Base-by-base conservation (phyloP, 2,113 vertebrate genomes). In the Jacana jacana region DNA sequence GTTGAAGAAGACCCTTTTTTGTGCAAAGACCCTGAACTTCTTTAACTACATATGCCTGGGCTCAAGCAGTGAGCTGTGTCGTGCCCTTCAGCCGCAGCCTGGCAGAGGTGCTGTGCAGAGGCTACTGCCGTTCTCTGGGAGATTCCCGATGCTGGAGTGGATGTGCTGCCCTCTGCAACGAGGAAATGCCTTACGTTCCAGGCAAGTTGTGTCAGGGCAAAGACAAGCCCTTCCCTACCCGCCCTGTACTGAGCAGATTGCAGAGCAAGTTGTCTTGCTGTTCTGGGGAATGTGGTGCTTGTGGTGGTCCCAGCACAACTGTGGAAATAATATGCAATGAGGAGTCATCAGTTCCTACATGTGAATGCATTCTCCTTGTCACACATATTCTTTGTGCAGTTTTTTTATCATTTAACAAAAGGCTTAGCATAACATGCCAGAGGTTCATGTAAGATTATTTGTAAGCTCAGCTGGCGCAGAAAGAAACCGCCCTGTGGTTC, bases 351-450 rank as follows among this genome's bases (percentile, higher is more conserved):
- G 25, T 57, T 58, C 22, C 17, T 25, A 37, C 27, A 5, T 24
- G 16, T 27, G 13, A 27, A 73, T 27, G 7, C 15, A 14, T 86
- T 64, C 27, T 61, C 48, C 13, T n/a, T 55, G 40, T 40, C 57
- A 19, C 14, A n/a, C 3, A 1, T 10, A 12, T 1, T 5, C 1
- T 33, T 25, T 48, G 24, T 8, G 2, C 17, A 30, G n/a, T n/a
- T n/a, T n/a, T n/a, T n/a, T n/a, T n/a, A 37, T 30, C 5, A 8
- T 35, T 76, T 16, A 49, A 44, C 19, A 37, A 70, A 48, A 27
- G 6, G 24, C 19, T 51, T 37, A 71, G 19, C 3, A 6, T 20
- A 54, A 10, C 14, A 22, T 20, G 23, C 25, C 48, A 68, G 35
- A 17, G n/a, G 28, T 64, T 91, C 24, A 49, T 40, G 13, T 37